Base-by-base conservation (phyloP, 2,888 invertebrate species). In the Pachymerium ferrugineum region DNA sequence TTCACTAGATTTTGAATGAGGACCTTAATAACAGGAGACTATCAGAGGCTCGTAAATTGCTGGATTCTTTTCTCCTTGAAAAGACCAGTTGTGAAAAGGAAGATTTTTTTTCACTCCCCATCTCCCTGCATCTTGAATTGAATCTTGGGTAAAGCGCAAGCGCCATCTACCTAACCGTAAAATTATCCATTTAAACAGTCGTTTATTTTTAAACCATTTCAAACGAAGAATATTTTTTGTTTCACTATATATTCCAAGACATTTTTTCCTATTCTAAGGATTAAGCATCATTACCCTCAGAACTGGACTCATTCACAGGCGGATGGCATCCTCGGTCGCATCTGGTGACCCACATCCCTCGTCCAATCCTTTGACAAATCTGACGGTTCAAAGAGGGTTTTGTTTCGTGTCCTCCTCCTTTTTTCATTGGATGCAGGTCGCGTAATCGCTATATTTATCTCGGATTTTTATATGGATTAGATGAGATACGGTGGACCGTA, bases 41-140 rank as follows among this genome's bases (percentile, higher is more conserved):
- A 62, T 62, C 62, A 62, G 62, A 62, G 62, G 62, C 62, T 62
- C 62, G 62, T 62, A 62, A 62, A 62, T 62, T 62, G 62, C 28
- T 25, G 28, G 62, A 62, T 62, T 62, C 62, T 28, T 62, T 62
- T 62, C 10, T 62, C 25, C 47, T 4, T 62, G 12, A n/a, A 62
- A 62, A 62, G 28, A n/a, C 25, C 62, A 62, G 62, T 62, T 28
- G 62, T 25, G 62, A 62, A 28, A 62, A 25, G 62, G 14, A 62
- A 62, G 25, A 28, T 12, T 28, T 62, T 62, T 38, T 38, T 38
- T 62, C 14, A 3, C 25, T 62, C 62, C 28, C 25, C 62, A n/a
- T 25, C 62, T 19, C 42, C 22, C n/a, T n/a, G 12, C 62, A 62
- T 62, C n/a, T 62, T 4, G 10, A 12, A 62, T 28, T 62, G 25